Evolutionary conservation across 2,888 invertebrate genomes (phyloP).

Genomic region (Ptycholaimellus sp.): DNA sequence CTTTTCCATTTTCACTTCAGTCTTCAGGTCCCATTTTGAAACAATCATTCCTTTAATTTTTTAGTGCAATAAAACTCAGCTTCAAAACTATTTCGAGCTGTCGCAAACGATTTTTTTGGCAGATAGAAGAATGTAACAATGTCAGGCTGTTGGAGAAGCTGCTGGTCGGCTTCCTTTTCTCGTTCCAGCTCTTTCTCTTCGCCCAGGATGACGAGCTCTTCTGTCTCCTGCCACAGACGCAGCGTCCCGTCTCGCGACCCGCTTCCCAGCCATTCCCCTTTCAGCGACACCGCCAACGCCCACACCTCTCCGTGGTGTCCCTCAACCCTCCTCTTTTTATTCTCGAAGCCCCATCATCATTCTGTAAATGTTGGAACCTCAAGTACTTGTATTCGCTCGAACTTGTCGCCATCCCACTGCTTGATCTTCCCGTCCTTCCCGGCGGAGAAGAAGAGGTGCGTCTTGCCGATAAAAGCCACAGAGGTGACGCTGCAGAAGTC

Average conservation of each 20-base stretch:
- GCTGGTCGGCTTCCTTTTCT: constrained; percentile 12
- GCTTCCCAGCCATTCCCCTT: constrained; percentile 18
- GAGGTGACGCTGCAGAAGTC: constrained; percentile 58
- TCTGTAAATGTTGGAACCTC: no score
- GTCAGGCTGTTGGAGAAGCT: no score
- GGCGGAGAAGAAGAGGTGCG: constrained; percentile 67
- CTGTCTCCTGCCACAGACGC: constrained; percentile 56
- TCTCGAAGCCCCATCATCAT: no score
- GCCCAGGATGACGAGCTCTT: constrained; percentile 68
- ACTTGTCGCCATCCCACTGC: constrained; percentile 86
- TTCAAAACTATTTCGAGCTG: background rate
- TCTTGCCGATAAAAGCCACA: constrained; percentile 64
- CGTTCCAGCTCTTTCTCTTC: constrained; percentile 50
- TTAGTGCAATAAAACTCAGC: background rate
- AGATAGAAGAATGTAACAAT: no score
- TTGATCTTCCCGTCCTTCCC: constrained; percentile 80
- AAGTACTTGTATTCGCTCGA: constrained; percentile 62
- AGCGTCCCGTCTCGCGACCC: constrained; percentile 68
- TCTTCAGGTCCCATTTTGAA: no score
- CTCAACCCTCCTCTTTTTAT: no score
- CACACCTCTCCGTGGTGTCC: background rate
- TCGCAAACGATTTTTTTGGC: no score
- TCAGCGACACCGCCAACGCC: background rate
- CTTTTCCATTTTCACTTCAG: no score
- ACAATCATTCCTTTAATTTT: no score